These are phyloP conservation scores for Periophthalmodon schlosseri DNA, from an alignment of 2,113 vertebrate species.

Conservation along the genomic window DNA sequence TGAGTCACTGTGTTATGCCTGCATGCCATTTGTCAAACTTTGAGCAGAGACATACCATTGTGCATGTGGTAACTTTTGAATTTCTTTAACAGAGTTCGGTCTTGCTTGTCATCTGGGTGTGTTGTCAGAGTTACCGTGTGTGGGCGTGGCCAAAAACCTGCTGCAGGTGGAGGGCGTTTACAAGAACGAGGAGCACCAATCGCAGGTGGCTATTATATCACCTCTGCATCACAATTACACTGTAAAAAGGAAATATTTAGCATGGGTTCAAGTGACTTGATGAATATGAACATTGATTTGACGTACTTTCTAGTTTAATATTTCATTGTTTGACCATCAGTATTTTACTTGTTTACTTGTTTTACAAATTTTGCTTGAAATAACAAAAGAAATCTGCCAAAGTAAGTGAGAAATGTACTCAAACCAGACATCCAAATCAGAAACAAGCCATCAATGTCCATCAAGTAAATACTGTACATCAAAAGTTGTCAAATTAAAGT, in stretches of 20 bases:
- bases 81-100: conserved; percentile 84
- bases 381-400: not conserved
- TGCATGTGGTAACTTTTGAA: not conserved
- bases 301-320: too few relatives aligned
- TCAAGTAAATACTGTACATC: too few relatives aligned
- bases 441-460: too few relatives aligned
- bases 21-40: not conserved
- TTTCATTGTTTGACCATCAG: too few relatives aligned
- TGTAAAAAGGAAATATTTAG: not conserved
- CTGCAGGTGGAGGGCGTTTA: conserved; percentile 87
- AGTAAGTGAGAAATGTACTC: not conserved
- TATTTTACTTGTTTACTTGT: too few relatives aligned
- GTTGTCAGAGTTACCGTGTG: conserved; percentile 84
- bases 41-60: not conserved
- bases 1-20: not conserved
- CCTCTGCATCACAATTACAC: not conserved
- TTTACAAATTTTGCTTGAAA: too few relatives aligned
- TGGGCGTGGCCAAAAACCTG: conserved; percentile 96
- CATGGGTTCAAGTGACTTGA: not conserved
- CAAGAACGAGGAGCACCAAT: conserved; percentile 80
- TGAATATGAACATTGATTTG: too few relatives aligned
- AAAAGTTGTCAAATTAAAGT: too few relatives aligned
- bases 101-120: conserved; percentile 93
- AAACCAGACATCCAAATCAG: too few relatives aligned
- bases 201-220: conserved; percentile 76